Conservation (phyloP, 1,140 invertebrate species). For the Agrypnia vestita region DNA sequence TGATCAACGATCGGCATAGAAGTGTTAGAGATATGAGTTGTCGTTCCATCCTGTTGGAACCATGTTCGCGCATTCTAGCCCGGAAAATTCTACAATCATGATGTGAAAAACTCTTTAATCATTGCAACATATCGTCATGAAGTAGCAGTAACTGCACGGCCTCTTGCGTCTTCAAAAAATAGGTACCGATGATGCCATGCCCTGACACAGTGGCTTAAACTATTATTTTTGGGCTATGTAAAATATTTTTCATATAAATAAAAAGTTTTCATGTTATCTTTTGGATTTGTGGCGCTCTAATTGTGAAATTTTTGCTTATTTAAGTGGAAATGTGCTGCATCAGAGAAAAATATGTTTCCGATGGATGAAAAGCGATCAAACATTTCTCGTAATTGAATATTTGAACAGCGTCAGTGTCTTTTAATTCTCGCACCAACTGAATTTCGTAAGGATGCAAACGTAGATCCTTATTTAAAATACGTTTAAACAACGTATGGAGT, state of each 20-base stretch:
- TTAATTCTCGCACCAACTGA: background rate
- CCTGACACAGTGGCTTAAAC: slow-evolving; percentile 58
- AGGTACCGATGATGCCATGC: slow-evolving; percentile 61
- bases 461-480: too few species aligned
- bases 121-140: slow-evolving; percentile 58
- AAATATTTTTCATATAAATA: too few species aligned
- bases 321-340: slow-evolving; percentile 66
- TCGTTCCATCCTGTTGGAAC: slow-evolving; percentile 62
- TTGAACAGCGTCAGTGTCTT: background rate
- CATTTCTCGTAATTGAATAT: background rate
- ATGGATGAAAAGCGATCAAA: slow-evolving; percentile 36
- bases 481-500: too few species aligned
- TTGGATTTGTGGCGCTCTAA: slow-evolving; percentile 61
- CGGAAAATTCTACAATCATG: slow-evolving; percentile 59
- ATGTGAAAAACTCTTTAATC: slow-evolving; percentile 60
- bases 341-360: slow-evolving; percentile 62
- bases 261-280: background rate
- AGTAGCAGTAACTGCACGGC: slow-evolving; percentile 60
- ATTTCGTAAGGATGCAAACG: too few species aligned
- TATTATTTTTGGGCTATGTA: slow-evolving; percentile 61
- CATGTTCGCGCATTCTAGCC: slow-evolving; percentile 60
- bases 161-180: slow-evolving; percentile 60
- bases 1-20: slow-evolving; percentile 52
- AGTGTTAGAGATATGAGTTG: slow-evolving; percentile 59
- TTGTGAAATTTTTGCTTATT: slow-evolving; percentile 66